Conservation (phyloP, 2,888 invertebrate species). For the Pyrgus malvae region DNA sequence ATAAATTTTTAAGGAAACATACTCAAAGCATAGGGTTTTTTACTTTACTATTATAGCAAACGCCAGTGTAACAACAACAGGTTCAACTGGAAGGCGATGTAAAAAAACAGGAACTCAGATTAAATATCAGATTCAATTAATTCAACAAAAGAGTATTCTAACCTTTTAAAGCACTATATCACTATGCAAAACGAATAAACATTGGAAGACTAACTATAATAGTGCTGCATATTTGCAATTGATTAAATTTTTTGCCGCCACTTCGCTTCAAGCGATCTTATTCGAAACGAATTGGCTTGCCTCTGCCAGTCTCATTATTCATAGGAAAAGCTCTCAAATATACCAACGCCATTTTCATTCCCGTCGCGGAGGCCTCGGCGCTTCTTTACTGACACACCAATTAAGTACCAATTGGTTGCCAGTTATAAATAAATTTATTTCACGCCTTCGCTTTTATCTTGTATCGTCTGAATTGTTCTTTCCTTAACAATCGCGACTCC, state of each 20-base stretch:
- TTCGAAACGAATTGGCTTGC: slow-evolving; percentile 17
- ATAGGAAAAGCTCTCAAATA: slow-evolving; percentile 38
- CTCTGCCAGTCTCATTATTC: slow-evolving; percentile 16
- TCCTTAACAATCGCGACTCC: slow-evolving; percentile 61
- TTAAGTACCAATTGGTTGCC: slow-evolving; percentile 65
- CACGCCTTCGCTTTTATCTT: slow-evolving; percentile 67
- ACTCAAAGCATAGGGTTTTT: too few species aligned
- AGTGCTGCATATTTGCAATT: background rate
- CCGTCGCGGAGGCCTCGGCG: slow-evolving; percentile 38
- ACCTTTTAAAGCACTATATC: too few species aligned
- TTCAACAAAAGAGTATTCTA: too few species aligned
- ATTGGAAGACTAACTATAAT: background rate
- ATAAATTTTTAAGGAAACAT: too few species aligned
- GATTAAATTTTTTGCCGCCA: background rate
- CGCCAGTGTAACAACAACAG: too few species aligned
- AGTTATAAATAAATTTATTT: slow-evolving; percentile 68
- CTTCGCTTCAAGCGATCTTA: slow-evolving; percentile 7
- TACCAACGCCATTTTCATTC: slow-evolving; percentile 43
- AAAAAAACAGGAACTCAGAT: too few species aligned
- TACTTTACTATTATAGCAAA: too few species aligned
- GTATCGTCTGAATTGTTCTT: slow-evolving; percentile 70
- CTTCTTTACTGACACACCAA: slow-evolving; percentile 58
- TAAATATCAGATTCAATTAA: too few species aligned
- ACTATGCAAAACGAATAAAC: too few species aligned
- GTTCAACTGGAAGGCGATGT: too few species aligned